A percentile compares a stretch with the other conserved stretches of the same genome.
phyloP scores from a whole-genome alignment of 2,888 invertebrate species.

The Catotricha subobsoleta region DNA sequence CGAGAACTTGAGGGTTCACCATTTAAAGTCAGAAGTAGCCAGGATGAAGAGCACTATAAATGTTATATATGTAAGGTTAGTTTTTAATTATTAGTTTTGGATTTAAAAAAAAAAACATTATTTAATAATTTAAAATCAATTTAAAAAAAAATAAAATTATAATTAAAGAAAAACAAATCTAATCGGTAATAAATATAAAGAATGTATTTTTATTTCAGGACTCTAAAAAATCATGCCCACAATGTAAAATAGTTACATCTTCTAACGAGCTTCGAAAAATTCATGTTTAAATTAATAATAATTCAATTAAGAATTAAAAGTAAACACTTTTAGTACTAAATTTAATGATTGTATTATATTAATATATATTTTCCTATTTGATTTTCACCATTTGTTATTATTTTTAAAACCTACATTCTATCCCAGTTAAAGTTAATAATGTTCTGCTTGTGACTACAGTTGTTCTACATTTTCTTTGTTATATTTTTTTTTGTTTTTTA shows the following conservation, averaged over 20 bases:
- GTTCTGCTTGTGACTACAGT: too few relatives aligned
- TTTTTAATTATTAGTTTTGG: constrained; percentile 13
- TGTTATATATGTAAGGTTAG: constrained; percentile 60
- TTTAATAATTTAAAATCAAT: neutral
- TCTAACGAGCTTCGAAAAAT: constrained; percentile 10
- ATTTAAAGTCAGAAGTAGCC: constrained; percentile 13
- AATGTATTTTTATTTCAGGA: constrained; percentile 6
- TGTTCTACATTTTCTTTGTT: too few relatives aligned
- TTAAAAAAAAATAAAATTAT: neutral
- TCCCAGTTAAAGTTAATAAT: too few relatives aligned
- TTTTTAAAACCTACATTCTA: too few relatives aligned
- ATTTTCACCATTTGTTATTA: too few relatives aligned
- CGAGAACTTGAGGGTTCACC: constrained; percentile 34
- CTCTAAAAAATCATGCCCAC: constrained; percentile 10
- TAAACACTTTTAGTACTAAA: too few relatives aligned
- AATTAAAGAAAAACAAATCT: neutral
- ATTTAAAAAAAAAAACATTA: constrained; percentile 7
- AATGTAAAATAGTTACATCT: constrained; percentile 9
- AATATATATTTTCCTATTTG: too few relatives aligned
- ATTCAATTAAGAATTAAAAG: too few relatives aligned
- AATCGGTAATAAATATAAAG: neutral
- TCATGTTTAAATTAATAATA: constrained; percentile 10
- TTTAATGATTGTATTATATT: too few relatives aligned
- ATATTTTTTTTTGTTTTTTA: too few relatives aligned
- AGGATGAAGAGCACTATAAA: constrained; percentile 39